Conservation (phyloP, 2,113 vertebrate species). For the Phalacrocorax carbo region DNA sequence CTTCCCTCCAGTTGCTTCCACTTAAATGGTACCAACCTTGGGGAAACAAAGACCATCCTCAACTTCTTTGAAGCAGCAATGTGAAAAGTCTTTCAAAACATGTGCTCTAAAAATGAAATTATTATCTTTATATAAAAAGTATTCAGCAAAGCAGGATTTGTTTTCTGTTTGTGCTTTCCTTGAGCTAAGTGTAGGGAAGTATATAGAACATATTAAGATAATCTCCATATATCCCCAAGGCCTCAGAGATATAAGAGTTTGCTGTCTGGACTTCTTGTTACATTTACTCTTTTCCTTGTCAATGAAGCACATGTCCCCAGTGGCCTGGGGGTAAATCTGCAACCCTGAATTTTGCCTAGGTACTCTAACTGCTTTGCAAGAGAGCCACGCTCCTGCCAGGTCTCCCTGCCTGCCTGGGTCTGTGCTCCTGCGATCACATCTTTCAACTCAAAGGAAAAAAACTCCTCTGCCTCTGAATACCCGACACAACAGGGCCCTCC, state of each 20-base stretch:
- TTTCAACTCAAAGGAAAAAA: neutral
- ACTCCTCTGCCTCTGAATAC: rapidly evolving
- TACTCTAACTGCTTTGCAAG: neutral
- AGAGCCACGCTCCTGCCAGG: rapidly evolving
- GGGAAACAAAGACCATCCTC: neutral
- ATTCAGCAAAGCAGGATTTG: neutral
- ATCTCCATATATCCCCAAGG: neutral
- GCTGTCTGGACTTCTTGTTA: neutral
- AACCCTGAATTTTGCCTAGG: neutral
- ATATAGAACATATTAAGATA: neutral
- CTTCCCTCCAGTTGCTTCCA: neutral
- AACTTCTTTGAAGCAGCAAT: neutral
- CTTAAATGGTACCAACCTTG: neutral
- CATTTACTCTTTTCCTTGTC: neutral
- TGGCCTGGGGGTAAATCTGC: neutral
- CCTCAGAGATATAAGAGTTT: neutral
- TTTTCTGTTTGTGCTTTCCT: neutral
- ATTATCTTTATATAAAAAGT: neutral
- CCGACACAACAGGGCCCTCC: neutral
- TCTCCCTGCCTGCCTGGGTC: neutral
- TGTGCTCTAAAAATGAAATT: neutral
- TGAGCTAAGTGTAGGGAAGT: neutral
- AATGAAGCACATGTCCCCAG: rapidly evolving
- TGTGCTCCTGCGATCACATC: neutral
- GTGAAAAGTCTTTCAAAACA: conserved; percentile 1